These are phyloP conservation scores for Sycophila texana DNA, from an alignment of 2,888 invertebrate species.

Conservation along the genomic window DNA sequence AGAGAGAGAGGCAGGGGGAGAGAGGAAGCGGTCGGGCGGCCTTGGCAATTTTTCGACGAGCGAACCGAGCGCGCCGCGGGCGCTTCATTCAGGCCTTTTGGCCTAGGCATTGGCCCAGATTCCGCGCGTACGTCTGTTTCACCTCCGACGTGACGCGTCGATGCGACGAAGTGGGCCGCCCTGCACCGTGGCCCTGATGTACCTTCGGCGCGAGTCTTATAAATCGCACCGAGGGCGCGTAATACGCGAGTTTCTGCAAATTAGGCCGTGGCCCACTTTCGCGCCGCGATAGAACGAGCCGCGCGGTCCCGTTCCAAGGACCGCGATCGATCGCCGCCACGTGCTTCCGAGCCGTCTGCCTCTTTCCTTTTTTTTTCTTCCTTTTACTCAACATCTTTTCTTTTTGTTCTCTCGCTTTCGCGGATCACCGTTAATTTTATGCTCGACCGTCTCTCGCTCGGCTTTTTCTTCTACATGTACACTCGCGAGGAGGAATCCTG, in stretches of 20 bases:
- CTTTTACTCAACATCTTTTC: too few species aligned
- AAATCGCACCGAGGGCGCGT: slow-evolving; percentile 9
- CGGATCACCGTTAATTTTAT: slow-evolving; percentile 33
- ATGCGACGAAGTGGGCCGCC: not conserved
- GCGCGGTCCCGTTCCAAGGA: slow-evolving; percentile 60
- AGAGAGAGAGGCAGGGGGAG: not conserved
- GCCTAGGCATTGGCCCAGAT: slow-evolving; percentile 45
- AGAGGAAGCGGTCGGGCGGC: not conserved
- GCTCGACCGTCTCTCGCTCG: not conserved
- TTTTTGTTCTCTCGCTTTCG: not conserved
- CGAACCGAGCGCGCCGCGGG: not conserved
- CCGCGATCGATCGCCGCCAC: slow-evolving; percentile 59
- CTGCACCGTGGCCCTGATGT: not conserved
- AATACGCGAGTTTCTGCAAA: slow-evolving; percentile 69
- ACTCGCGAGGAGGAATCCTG: not conserved
- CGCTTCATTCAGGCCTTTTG: slow-evolving; percentile 27
- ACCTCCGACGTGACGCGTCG: not conserved
- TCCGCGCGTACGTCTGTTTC: slow-evolving; percentile 11
- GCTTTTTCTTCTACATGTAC: not conserved
- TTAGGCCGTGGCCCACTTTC: slow-evolving; percentile 75
- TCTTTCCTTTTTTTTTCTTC: too few species aligned
- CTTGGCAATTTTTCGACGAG: not conserved
- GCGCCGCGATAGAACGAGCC: slow-evolving; percentile 46
- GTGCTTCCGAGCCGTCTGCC: slow-evolving; percentile 32
- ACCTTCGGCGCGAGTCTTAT: not conserved